These are phyloP conservation scores for Blennius ocellaris DNA, from an alignment of 2,113 vertebrate genomes.

Conservation along the genomic window DNA sequence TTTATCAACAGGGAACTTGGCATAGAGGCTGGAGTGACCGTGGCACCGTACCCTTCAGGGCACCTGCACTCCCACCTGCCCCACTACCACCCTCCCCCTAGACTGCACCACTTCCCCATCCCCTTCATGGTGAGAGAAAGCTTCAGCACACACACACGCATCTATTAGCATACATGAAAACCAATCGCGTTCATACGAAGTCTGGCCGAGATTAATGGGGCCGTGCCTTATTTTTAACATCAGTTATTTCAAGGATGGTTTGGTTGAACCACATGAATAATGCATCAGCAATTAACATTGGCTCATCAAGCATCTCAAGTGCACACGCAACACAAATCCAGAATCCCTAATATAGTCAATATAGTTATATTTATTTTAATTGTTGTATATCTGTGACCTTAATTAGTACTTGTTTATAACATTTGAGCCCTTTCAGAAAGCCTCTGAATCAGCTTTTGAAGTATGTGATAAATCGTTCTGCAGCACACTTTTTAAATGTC, in stretches of 20 bases:
- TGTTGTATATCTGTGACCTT: constrained; percentile 20
- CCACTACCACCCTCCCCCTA: constrained; percentile 95
- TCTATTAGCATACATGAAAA: constrained; percentile 73
- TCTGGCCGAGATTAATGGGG: constrained; percentile 66
- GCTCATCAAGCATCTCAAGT: constrained; percentile 69
- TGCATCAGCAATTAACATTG: constrained; percentile 72
- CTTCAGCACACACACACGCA: constrained; percentile 55
- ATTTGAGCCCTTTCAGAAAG: constrained; percentile 11
- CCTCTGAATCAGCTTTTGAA: not conserved
- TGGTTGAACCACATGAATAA: constrained; percentile 75
- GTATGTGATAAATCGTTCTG: not conserved
- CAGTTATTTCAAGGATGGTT: constrained; percentile 75
- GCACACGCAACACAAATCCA: constrained; percentile 63
- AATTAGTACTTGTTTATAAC: not conserved
- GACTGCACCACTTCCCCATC: constrained; percentile 96
- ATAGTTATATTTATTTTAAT: too few species aligned
- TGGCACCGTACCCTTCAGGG: constrained; percentile 93
- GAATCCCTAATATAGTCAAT: constrained; percentile 9
- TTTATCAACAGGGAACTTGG: constrained; percentile 91
- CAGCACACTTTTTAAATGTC: not conserved
- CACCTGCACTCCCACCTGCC: constrained; percentile 95
- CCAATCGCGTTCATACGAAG: constrained; percentile 55
- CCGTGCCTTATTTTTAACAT: constrained; percentile 64
- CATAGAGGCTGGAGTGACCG: constrained; percentile 95
- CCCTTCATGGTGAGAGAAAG: constrained; percentile 92